Conservation (phyloP, 2,797 vertebrate genomes). For the Chiloscyllium punctatum region DNA sequence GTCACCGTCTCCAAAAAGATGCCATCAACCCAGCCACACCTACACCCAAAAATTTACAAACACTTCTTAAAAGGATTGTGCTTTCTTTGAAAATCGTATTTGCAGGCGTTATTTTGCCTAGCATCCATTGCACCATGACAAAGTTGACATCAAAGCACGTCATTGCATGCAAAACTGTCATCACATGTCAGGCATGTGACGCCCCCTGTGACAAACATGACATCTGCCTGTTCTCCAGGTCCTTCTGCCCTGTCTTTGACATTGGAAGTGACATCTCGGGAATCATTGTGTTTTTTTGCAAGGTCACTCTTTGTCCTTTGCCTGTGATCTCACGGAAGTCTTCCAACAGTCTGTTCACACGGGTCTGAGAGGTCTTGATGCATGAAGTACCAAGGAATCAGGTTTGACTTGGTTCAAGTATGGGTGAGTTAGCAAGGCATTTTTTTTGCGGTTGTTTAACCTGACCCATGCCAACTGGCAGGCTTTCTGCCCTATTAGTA, state of each 20-base stretch:
- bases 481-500: background rate
- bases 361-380: background rate
- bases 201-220: background rate
- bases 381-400: background rate
- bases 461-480: background rate
- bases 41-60: background rate
- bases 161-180: constrained; percentile 34
- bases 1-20: background rate
- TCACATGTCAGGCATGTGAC: background rate
- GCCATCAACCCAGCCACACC: too few relatives aligned
- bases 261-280: background rate
- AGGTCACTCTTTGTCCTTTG: background rate
- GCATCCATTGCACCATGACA: background rate
- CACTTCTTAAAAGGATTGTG: background rate
- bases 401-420: background rate
- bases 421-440: background rate
- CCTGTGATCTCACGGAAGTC: background rate
- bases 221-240: too few relatives aligned
- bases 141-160: background rate
- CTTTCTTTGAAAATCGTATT: background rate
- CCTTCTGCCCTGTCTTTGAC: background rate
- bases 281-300: background rate
- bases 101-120: background rate
- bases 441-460: background rate
- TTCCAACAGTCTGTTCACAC: background rate